phyloP scores from a whole-genome alignment of 2,113 vertebrate genomes.

The Elephas maximus region DNA sequence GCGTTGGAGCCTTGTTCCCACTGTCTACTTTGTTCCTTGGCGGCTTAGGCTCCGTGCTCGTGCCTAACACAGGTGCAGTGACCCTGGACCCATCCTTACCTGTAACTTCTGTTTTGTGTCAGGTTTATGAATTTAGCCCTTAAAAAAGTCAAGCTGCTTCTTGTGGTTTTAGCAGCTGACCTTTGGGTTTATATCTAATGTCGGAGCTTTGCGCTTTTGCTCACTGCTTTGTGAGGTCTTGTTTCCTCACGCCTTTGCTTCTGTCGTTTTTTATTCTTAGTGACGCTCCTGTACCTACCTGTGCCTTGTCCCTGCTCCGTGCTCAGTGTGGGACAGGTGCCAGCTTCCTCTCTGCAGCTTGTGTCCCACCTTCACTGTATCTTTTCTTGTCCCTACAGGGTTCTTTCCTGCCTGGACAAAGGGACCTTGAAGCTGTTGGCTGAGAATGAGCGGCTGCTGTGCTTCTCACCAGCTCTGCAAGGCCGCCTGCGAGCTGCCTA shows the following conservation, averaged over 20 bases:
- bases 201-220: background rate
- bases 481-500: constrained; percentile 92
- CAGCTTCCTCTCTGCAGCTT: background rate
- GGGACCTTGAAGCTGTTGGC: constrained; percentile 95
- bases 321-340: background rate
- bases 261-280: background rate
- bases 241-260: background rate
- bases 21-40: background rate
- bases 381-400: constrained; percentile 84
- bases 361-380: background rate
- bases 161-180: constrained; percentile 58
- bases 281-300: background rate
- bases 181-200: constrained; percentile 8
- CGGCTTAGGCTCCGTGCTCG: background rate
- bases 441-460: constrained; percentile 96
- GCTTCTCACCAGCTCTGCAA: constrained; percentile 93
- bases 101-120: constrained; percentile 41
- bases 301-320: background rate
- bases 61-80: background rate
- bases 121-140: background rate
- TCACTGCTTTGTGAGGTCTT: background rate
- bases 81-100: background rate
- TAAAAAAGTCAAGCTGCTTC: background rate
- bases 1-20: constrained; percentile 7
- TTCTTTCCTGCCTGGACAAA: constrained; percentile 95